Conservation (phyloP, 2,797 vertebrate genomes). For the Chiloscyllium punctatum region DNA sequence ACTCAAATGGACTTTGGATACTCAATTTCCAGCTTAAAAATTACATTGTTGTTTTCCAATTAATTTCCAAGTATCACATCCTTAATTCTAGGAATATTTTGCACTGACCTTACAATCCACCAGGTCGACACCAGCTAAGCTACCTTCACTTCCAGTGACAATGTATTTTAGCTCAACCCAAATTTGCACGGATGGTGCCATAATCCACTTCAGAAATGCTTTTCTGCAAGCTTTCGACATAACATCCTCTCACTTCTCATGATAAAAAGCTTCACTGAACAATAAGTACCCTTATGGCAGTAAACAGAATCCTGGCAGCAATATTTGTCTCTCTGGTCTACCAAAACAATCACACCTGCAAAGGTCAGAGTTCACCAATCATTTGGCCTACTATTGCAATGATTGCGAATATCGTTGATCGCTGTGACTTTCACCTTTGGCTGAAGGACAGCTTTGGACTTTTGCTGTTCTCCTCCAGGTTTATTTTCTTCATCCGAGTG, state of each 20-base stretch:
- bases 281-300: not conserved
- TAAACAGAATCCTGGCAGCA: not conserved
- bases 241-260: not conserved
- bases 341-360: not conserved
- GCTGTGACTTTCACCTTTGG: slow-evolving; percentile 53
- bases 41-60: not conserved
- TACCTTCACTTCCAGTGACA: not conserved
- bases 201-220: not conserved
- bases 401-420: not conserved
- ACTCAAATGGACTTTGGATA: not conserved
- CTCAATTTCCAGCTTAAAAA: not conserved
- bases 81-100: not conserved
- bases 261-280: not conserved
- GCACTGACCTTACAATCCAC: not conserved
- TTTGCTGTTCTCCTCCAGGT: slow-evolving; percentile 44
- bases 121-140: not conserved
- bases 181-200: not conserved
- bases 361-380: not conserved
- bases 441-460: slow-evolving; percentile 59
- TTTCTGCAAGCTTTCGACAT: not conserved
- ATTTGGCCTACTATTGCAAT: not conserved
- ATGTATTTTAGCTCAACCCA: not conserved
- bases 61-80: not conserved
- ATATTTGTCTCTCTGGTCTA: not conserved
- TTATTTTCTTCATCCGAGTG: slow-evolving; percentile 76